Conservation (phyloP, 2,113 vertebrate species). For the Hippocampus abdominalis region DNA sequence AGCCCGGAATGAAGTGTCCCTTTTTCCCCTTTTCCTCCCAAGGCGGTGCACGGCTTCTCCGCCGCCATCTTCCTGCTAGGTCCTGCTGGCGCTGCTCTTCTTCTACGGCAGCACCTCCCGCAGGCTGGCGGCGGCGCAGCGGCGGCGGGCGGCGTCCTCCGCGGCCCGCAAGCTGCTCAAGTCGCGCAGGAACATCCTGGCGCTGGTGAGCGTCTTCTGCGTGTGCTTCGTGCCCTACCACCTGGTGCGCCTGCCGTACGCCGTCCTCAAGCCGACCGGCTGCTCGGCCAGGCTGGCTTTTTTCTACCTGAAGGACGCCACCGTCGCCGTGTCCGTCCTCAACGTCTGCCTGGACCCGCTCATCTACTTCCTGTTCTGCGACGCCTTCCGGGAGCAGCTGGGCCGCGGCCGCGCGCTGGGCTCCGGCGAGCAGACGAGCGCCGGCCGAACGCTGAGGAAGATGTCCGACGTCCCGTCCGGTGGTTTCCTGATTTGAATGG, state of each 20-base stretch:
- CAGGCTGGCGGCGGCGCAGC: conserved; percentile 35
- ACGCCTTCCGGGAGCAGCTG: conserved; percentile 58
- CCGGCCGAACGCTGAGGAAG: background rate
- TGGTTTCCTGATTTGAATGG: background rate
- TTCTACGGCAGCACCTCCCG: conserved; percentile 56
- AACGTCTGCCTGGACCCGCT: conserved; percentile 73
- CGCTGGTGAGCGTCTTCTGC: conserved; percentile 67
- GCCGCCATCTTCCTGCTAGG: conserved; percentile 49
- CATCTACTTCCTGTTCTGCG: conserved; percentile 72
- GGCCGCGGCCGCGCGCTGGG: background rate
- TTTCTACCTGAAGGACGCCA: conserved; percentile 63
- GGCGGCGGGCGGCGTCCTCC: background rate
- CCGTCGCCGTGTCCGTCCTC: conserved; percentile 53
- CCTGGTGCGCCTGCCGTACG: conserved; percentile 64
- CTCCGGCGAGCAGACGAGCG: accelerated
- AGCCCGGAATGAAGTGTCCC: too few species aligned
- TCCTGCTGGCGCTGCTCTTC: conserved; percentile 54
- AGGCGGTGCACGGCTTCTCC: conserved; percentile 33
- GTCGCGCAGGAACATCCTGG: conserved; percentile 62
- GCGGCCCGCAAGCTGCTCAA: conserved; percentile 38
- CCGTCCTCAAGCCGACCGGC: conserved; percentile 17
- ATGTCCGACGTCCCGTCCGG: background rate
- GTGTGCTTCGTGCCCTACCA: conserved; percentile 74
- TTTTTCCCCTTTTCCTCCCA: too few species aligned
- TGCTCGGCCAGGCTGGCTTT: conserved; percentile 2